A percentile compares a stretch with the other conserved stretches of the same genome.
Conservation (phyloP, 2,797 vertebrate species). For the Anguilla marmorata region DNA sequence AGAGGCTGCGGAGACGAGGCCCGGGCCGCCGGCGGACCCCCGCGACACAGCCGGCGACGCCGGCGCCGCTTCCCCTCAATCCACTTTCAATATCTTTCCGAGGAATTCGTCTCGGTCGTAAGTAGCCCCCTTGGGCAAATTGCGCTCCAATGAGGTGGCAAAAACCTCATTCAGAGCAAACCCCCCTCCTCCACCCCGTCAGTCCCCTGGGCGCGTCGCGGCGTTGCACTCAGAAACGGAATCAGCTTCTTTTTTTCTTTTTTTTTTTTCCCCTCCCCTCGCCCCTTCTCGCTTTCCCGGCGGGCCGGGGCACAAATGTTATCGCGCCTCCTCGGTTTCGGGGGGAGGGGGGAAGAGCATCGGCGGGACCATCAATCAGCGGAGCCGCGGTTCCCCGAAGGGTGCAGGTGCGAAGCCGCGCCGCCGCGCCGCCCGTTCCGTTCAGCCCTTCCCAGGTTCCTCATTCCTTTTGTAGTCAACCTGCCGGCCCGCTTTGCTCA, state of each 20-base stretch:
- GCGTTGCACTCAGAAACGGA: background rate
- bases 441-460: background rate
- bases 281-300: background rate
- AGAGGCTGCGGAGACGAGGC: background rate
- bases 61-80: background rate
- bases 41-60: background rate
- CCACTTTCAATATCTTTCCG: conserved; percentile 1
- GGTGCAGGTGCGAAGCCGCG: background rate
- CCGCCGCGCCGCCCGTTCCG: background rate
- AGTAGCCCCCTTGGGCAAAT: background rate
- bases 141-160: background rate
- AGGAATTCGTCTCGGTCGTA: background rate
- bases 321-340: background rate
- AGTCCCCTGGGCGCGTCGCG: background rate
- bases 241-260: background rate
- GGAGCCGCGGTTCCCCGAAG: background rate
- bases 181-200: background rate
- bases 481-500: too few relatives aligned
- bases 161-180: background rate
- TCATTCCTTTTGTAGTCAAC: background rate
- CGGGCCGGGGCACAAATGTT: background rate
- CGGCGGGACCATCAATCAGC: background rate
- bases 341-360: background rate
- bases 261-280: background rate
- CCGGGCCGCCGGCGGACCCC: background rate